Base-by-base conservation (phyloP, 2,888 invertebrate species). In the Aphidoletes aphidimyza region DNA sequence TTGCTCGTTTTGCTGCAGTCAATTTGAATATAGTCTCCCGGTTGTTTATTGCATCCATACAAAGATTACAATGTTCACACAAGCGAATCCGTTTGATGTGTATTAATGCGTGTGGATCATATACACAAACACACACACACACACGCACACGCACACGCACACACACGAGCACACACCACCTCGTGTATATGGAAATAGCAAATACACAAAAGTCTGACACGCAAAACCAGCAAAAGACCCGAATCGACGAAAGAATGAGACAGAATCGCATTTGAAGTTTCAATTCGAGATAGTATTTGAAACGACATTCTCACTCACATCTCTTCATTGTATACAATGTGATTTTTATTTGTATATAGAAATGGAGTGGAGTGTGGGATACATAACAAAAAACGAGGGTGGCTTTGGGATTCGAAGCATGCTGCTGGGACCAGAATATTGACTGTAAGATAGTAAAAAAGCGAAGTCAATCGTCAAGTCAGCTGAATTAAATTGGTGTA, bases 321-420 rank as follows among this genome's bases (percentile, higher is more conserved):
- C 30, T 69, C n/a, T n/a, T n/a, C n/a, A n/a, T n/a, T n/a, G 30
- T 69, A 69, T 69, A 69, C 69, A 69, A 69, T 69, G 30, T 11
- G 34, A 69, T 69, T 69, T 69, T 69, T 69, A 69, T 69, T 69
- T 69, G 69, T 30, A 69, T 30, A 69, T 69, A 69, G 34, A n/a
- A n/a, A n/a, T n/a, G n/a, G n/a, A n/a, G 30, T 69, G 30, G 34
- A 17, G 5, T n/a, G n/a, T 14, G 34, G 30, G 30, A 69, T 69
- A 81, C 81, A 37, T 37, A 81, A 81, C 81, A 37, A n/a, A 83
- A 83, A 83, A 47, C 6, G 42, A 85, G 84, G 87, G 89, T 89
- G 89, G 90, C 89, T 90, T 87, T 88, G 89, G 90, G 89, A 90
- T 88, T 89, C 88, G 87, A 88, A 88, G 88, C 90, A 90, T 89